A percentile compares a stretch with the other conserved stretches of the same genome.
phyloP scores from a whole-genome alignment of 2,797 vertebrate species.

The Oryzias dopingdopingensis region DNA sequence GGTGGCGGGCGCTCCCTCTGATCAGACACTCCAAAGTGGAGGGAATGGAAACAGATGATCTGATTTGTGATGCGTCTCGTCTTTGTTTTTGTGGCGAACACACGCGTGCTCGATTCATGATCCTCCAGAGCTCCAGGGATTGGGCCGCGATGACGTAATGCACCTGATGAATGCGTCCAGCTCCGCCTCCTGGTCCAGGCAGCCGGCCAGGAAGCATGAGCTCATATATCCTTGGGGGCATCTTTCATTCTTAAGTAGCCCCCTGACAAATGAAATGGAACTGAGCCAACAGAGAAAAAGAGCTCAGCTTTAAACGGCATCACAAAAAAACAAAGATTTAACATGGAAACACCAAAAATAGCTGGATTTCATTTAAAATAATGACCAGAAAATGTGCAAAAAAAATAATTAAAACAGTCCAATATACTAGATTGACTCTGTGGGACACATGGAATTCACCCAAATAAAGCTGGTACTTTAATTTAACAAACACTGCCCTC shows the following conservation, averaged over 20 bases:
- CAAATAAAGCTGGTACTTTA: too few relatives aligned
- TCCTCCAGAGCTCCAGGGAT: conserved; percentile 43
- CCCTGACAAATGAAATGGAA: conserved; percentile 67
- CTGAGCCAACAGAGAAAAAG: conserved; percentile 41
- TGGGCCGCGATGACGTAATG: conserved; percentile 72
- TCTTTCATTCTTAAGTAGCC: conserved; percentile 65
- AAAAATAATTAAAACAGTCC: neutral
- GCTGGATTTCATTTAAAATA: too few relatives aligned
- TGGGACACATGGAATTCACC: too few relatives aligned
- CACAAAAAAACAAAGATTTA: too few relatives aligned
- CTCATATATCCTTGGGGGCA: conserved; percentile 67
- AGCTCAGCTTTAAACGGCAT: conserved; percentile 4
- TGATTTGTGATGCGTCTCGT: too few relatives aligned
- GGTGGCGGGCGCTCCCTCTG: too few relatives aligned
- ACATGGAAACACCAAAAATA: too few relatives aligned
- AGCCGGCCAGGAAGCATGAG: conserved; percentile 63
- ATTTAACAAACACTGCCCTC: conserved; percentile 31
- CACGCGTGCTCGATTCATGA: too few relatives aligned
- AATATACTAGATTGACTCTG: too few relatives aligned
- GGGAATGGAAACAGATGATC: neutral
- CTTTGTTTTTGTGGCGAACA: too few relatives aligned
- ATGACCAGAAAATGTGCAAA: neutral
- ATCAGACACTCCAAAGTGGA: too few relatives aligned
- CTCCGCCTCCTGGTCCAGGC: conserved; percentile 54
- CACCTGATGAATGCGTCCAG: conserved; percentile 67